Conservation (phyloP, 2,888 invertebrate genomes). For the Trichogramma evanescens region DNA sequence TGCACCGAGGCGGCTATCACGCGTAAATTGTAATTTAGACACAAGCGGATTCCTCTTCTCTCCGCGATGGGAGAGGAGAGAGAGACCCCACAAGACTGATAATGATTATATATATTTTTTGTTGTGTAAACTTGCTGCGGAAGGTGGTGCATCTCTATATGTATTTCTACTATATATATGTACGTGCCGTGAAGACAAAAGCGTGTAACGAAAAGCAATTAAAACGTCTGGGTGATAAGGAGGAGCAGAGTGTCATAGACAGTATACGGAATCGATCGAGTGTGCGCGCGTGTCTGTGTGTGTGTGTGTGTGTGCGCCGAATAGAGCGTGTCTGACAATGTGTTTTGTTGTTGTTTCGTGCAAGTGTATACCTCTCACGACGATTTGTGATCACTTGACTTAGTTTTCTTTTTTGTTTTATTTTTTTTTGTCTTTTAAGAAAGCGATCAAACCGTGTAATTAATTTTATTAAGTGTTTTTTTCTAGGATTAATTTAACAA, state of each 20-base stretch:
- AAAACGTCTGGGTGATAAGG: background rate
- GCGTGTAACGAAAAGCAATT: slow-evolving; percentile 19
- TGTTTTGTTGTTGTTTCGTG: too few relatives aligned
- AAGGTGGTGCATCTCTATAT: background rate
- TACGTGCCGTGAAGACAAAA: slow-evolving; percentile 12
- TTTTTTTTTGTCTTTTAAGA: too few relatives aligned
- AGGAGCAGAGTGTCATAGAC: background rate
- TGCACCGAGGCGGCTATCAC: slow-evolving; percentile 23
- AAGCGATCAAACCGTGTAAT: too few relatives aligned
- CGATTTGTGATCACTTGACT: too few relatives aligned
- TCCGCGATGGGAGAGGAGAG: background rate
- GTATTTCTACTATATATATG: background rate
- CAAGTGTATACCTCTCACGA: too few relatives aligned
- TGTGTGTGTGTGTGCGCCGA: background rate
- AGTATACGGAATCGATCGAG: background rate
- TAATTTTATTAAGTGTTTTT: too few relatives aligned
- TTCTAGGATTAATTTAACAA: too few relatives aligned
- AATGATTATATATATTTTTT: background rate
- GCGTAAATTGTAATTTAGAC: slow-evolving; percentile 11
- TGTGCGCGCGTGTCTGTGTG: background rate
- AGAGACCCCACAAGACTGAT: background rate
- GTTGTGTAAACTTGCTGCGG: too few relatives aligned
- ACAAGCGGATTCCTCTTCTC: background rate
- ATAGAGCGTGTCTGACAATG: too few relatives aligned
- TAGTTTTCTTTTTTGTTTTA: too few relatives aligned